phyloP scores from a whole-genome alignment of 2,888 invertebrate species.

The Epinotia nisella region DNA sequence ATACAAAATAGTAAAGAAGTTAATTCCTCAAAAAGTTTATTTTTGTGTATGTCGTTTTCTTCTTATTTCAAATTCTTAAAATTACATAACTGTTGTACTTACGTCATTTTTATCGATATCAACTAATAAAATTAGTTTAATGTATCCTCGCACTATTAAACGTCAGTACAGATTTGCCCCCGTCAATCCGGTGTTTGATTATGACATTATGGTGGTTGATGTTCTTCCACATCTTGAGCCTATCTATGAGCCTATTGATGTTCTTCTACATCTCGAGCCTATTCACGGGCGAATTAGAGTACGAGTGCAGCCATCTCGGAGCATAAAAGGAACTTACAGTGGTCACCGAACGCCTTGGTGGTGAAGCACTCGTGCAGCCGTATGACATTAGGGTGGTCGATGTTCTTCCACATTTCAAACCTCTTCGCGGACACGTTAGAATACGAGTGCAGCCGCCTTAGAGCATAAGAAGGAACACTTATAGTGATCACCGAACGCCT shows the following conservation, averaged over 20 bases:
- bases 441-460: conserved; percentile 94
- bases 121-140: too few species aligned
- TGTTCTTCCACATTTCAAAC: conserved; percentile 97
- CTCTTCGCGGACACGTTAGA: conserved; percentile 93
- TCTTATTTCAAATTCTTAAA: too few species aligned
- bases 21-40: too few species aligned
- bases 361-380: conserved; percentile 96
- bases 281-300: not conserved
- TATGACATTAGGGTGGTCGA: conserved; percentile 97
- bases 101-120: too few species aligned
- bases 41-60: too few species aligned
- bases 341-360: conserved; percentile 95
- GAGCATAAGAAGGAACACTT: conserved; percentile 84
- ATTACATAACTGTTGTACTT: too few species aligned
- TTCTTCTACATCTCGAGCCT: conserved; percentile 89
- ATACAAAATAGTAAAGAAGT: too few species aligned
- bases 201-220: not conserved
- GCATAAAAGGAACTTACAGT: not conserved
- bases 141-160: too few species aligned
- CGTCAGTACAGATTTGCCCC: too few species aligned
- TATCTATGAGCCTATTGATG: conserved; percentile 89
- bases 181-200: too few species aligned
- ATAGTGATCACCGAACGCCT: too few species aligned
- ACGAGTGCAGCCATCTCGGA: not conserved
- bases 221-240: conserved; percentile 86